Evolutionary conservation across 2,113 vertebrate genomes (phyloP).

Genomic region (Carassius gibelio): DNA sequence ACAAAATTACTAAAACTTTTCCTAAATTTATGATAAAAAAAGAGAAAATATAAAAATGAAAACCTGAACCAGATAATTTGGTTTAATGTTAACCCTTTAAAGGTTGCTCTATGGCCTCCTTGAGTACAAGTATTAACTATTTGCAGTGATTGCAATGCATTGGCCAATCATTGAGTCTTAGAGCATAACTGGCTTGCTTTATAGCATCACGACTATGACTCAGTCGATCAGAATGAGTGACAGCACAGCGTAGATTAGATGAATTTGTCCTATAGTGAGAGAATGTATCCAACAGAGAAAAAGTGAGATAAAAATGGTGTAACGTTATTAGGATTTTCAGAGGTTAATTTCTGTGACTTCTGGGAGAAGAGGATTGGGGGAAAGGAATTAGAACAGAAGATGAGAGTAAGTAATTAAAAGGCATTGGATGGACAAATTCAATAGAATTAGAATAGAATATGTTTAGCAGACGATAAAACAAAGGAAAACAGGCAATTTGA

Average conservation of each 20-base stretch:
- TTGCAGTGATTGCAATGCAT: background rate
- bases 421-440: background rate
- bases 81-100: background rate
- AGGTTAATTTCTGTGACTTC: conserved; percentile 26
- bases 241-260: background rate
- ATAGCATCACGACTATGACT: background rate
- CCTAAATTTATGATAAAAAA: background rate
- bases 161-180: background rate
- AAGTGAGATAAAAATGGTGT: background rate
- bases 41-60: background rate
- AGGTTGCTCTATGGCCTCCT: background rate
- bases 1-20: background rate
- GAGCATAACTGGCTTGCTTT: background rate
- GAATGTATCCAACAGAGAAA: background rate
- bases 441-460: background rate
- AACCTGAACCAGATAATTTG: background rate
- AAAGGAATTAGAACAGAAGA: background rate
- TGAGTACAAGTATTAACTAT: background rate
- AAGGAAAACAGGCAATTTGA: background rate
- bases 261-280: background rate
- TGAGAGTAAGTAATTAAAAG: background rate
- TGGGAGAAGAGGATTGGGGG: conserved; percentile 2
- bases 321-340: background rate
- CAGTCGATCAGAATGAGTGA: background rate
- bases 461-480: background rate